Base-by-base conservation (phyloP, 2,888 invertebrate species). In the Drosophila greeni region DNA sequence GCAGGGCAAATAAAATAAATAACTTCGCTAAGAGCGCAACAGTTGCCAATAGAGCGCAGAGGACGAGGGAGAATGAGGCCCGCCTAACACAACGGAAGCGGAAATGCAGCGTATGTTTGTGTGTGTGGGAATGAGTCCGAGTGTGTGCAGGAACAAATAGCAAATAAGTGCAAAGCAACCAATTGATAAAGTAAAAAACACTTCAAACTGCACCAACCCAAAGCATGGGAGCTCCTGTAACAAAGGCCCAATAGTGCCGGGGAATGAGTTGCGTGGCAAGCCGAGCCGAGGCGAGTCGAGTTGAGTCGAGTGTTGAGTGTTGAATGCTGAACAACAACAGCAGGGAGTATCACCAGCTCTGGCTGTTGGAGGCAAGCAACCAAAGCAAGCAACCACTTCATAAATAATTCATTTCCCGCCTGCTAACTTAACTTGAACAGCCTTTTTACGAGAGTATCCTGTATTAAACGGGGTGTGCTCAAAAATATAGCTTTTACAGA, bases 321-420 rank as follows among this genome's bases (percentile, higher is more conserved):
- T 60, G 60, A 65, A 26, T 58, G 58, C 16, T 39, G 33, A 47
- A 57, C 56, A 69, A 62, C 55, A 68, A 56, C 69, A 37, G 52
- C 69, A 61, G 60, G 36, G 42, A 60, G 56, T 45, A 39, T 43
- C 36, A 48, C 40, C 42, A 37, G 43, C 43, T 31, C 23, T 31
- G n/a, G 48, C 49, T 42, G 48, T 51, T 47, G 29, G 48, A 36
- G 60, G 56, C 58, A 66, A 66, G 42, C 29, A 77, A 64, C 65
- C 71, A 72, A 58, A 70, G 66, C 66, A 51, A 66, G 70, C 71
- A 79, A 86, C 86, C 87, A 86, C 87, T 87, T 87, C 87, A 87
- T 88, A 88, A 88, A 88, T 88, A 87, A 87, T 87, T 87, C 87
- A 87, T 87, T 87, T 87, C 83, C 85, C 78, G 84, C 79, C 72